These are phyloP conservation scores for Uria aalge DNA, from an alignment of 2,113 vertebrate genomes.

Conservation along the genomic window DNA sequence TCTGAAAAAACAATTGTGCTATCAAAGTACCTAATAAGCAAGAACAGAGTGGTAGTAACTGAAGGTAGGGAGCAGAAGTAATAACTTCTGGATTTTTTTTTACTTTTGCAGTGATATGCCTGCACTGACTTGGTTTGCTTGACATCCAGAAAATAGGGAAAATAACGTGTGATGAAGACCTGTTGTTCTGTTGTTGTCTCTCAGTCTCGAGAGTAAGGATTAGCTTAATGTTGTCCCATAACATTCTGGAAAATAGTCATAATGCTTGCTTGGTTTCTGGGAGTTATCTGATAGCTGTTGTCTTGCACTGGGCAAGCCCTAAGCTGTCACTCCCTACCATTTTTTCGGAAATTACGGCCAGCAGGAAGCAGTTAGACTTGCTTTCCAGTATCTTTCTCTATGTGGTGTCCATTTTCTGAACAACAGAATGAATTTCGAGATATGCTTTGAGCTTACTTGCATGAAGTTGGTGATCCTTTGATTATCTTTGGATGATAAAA, in stretches of 20 bases:
- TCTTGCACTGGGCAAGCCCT: not conserved
- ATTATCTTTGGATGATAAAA: conserved; percentile 3
- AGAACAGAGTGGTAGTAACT: not conserved
- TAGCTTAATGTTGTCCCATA: not conserved
- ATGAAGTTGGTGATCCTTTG: not conserved
- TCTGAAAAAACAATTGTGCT: not conserved
- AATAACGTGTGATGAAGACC: not conserved
- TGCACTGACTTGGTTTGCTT: not conserved
- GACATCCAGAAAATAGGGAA: not conserved
- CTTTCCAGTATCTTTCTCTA: not conserved
- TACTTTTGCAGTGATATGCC: not conserved
- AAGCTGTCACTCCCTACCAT: not conserved
- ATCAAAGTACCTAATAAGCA: not conserved
- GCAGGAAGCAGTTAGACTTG: not conserved
- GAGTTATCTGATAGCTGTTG: not conserved
- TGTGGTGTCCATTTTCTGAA: not conserved
- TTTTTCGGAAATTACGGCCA: not conserved
- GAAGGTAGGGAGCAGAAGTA: not conserved
- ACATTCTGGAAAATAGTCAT: not conserved
- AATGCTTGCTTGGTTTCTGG: not conserved
- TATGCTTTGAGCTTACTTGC: not conserved
- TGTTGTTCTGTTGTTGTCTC: not conserved
- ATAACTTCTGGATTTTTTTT: not conserved
- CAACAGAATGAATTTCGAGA: not conserved
- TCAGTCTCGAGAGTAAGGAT: not conserved